Base-by-base conservation (phyloP, 2,888 invertebrate species). In the Axea sp. region DNA sequence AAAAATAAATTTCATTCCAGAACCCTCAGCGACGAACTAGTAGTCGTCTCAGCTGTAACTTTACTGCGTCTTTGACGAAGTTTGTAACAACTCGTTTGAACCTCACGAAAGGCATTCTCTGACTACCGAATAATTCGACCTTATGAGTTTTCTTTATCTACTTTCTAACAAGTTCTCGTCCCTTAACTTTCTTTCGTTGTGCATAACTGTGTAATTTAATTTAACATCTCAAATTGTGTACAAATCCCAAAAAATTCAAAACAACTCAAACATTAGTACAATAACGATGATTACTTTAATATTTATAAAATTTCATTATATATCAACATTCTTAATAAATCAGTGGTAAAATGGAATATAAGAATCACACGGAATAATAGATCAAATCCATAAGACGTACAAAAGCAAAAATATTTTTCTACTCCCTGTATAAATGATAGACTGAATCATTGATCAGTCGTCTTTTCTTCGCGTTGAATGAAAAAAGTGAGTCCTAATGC, bases 401-500 rank as follows among this genome's bases (percentile, higher is more conserved):
- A 47, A 59, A 33, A 15, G 55, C 17, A 43, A 74, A 76, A 75
- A 74, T 76, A 80, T 85, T 84, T 84, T 85, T 83, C 82, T 81
- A 81, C 80, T 80, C 81, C 82, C 81, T 80, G 73, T 76, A 82
- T 86, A 86, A 86, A 85, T 85, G 84, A 80, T 78, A 77, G 80
- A 82, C 79, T 85, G 85, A 86, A 85, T 86, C 84, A 85, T 85
- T 84, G 85, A 86, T 85, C 84, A 83, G 81, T 76, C 78, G 74
- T 78, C 77, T 79, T 78, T 78, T 76, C 78, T 80, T 81, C 78
- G 14, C 7, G 22, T 19, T 9, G 15, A 22, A 43, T 49, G 17
- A 33, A 49, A 59, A 71, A 78, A 76, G 73, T 76, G 79, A 77
- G 78, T 77, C 75, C 81, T 81, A 82, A 82, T 79, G 80, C 80